Evolutionary conservation across 2,888 invertebrate species (phyloP).

Genomic region (Dasysyrphus tricinctus): DNA sequence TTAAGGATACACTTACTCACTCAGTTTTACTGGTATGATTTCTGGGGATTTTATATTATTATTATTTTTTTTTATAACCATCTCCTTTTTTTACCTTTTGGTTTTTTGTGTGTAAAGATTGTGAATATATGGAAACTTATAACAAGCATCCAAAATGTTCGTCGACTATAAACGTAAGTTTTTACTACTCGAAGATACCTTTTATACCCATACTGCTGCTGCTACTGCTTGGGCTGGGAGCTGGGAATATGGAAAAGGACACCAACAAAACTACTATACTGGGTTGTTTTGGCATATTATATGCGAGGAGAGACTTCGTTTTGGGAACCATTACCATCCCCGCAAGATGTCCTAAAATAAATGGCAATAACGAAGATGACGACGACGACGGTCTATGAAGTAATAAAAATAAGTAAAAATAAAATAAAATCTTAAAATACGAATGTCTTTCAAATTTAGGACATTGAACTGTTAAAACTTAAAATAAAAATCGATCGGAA

Average conservation of each 20-base stretch:
- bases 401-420: no score
- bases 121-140: conserved; percentile 55
- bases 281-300: neutral
- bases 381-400: neutral
- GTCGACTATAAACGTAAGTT: conserved; percentile 69
- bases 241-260: conserved; percentile 7
- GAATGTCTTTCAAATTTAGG: no score
- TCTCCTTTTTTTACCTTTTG: conserved; percentile 45
- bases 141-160: conserved; percentile 70
- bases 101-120: neutral
- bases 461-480: no score
- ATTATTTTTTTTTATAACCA: conserved; percentile 35
- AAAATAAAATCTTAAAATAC: no score
- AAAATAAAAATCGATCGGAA: no score
- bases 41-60: conserved; percentile 60
- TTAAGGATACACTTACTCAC: conserved; percentile 61
- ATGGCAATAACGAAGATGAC: neutral
- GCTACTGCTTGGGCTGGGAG: no score
- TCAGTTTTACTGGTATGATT: conserved; percentile 71
- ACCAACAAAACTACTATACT: conserved; percentile 28
- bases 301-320: neutral
- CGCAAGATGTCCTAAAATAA: conserved; percentile 49
- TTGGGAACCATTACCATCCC: conserved; percentile 45
- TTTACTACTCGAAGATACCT: conserved; percentile 60
- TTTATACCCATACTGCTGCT: neutral